Evolutionary conservation across 2,888 invertebrate genomes (phyloP), one percentile per base, ranked within the genome.

Genomic region (Dermolepida albohirtum): DNA sequence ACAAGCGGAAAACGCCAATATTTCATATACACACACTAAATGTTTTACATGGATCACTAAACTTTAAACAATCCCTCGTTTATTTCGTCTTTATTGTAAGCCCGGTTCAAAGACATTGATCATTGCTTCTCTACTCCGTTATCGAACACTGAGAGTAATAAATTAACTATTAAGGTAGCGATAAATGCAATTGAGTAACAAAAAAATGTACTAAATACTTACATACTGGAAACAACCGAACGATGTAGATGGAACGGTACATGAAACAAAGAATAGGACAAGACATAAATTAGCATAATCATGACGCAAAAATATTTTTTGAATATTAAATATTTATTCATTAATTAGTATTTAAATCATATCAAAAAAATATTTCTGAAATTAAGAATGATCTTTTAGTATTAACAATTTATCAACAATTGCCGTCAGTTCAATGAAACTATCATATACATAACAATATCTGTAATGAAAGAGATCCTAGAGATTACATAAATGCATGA

Each of bases 201-300:
- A 67, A 67, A 44, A 5, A 69, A 57, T 67, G 34, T 51, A 49
- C 57, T 57, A 55, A 55, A 69, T 70, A 70, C 70, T 70, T 70
- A 70, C 70, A 65, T 70, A 70, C 70, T 70, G 67, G 55, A 59
- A 22, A 67, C 51, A 64, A 57, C 65, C 64, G 34, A 34, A 34
- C 2, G 34, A 7, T 7, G 43, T 47, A 29, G 27, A 55, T 17
- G 47, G 67, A 64, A 22, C 63, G 64, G 66, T 39, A 68, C 67
- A 68, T 70, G 67, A 67, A 67, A 67, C 22, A 55, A 41, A 59
- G 14, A 59, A 44, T 47, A 40, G 17, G 17, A 47, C 29, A 11
- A 62, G 44, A 62, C 16, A 39, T 62, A 29, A 29, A 67, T 67
- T 67, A 67, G 66, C 59, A 67, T 67, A 52, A 51, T 41, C 22